Conservation (phyloP, 1,140 invertebrate species). For the Pseudachorutes palmiensis region DNA sequence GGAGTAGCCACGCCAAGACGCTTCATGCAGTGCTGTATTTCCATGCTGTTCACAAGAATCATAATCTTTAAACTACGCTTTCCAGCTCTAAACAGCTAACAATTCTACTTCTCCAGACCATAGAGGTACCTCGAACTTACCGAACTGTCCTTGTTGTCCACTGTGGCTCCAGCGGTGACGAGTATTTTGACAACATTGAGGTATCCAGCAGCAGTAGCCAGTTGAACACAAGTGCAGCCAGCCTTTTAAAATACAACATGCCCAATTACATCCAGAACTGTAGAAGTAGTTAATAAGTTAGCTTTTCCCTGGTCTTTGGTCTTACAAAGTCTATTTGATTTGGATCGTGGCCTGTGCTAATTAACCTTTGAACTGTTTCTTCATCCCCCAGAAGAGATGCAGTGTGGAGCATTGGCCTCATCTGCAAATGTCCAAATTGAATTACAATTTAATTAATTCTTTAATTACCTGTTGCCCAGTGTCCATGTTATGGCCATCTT, state of each 20-base stretch:
- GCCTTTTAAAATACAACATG: conserved; percentile 24
- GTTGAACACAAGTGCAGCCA: conserved; percentile 32
- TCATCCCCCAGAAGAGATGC: conserved; percentile 24
- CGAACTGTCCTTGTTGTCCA: conserved; percentile 33
- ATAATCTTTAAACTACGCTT: not conserved
- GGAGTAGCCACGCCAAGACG: conserved; percentile 88
- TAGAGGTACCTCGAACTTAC: too few species aligned
- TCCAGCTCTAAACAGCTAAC: too few species aligned
- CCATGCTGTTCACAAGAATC: conserved; percentile 58
- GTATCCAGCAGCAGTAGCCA: conserved; percentile 35
- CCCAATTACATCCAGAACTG: conserved; percentile 14
- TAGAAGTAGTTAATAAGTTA: not conserved
- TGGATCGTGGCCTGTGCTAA: conserved; percentile 15
- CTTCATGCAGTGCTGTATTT: conserved; percentile 87
- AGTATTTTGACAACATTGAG: conserved; percentile 34
- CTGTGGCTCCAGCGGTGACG: conserved; percentile 29
- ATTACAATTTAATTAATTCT: not conserved
- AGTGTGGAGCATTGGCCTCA: conserved; percentile 21
- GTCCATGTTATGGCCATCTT: too few species aligned
- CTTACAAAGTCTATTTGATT: conserved; percentile 28
- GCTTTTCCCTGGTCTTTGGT: not conserved
- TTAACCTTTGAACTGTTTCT: conserved; percentile 18
- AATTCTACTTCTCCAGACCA: too few species aligned
- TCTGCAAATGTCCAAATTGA: conserved; percentile 1
- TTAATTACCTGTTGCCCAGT: too few species aligned